Evolutionary conservation across 2,113 vertebrate species (phyloP), one percentile per base, ranked within the genome.

Genomic region (Miniopterus natalensis): DNA sequence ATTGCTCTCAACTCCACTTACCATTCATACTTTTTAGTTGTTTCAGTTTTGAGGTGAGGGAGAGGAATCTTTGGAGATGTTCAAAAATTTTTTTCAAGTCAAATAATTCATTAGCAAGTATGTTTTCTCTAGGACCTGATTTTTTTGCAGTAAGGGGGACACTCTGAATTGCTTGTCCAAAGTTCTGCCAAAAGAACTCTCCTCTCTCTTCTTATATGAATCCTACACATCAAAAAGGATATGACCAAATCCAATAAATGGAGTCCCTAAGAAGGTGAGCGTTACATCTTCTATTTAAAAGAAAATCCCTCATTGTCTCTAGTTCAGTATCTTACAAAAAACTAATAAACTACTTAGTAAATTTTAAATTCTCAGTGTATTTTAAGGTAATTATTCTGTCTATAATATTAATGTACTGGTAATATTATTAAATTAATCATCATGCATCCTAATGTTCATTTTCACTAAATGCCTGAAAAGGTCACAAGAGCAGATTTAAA

Each of bases 391-490:
- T 63, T 47, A 90, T 59, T 90, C 29, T 87, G 11, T 51, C 45
- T 90, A 59, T 85, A 73, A 81, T 65, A 71, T 79, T 45, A 89
- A 36, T 59, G 11, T 61, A 86, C 20, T 93, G 77, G 25, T n/a
- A 84, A 55, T 83, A 91, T 57, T 85, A 71, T 77, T 92, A 92
- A 96, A 91, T 78, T 68, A 79, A 83, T 49, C 59, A 68, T 53
- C 81, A 47, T 85, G 70, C 18, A 81, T 42, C 21, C n/a, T 90
- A 74, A 91, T 80, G 40, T 42, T 88, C 8, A 94, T 55, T 89
- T 83, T 86, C 49, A 96, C 21, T 59, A 78, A 92, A 84, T 88
- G 63, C 47, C 65, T 94, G 15, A 66, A 87, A 96, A 92, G 77
- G 9, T 68, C 66, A 74, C 3, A 17, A n/a, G 74, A 95, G 9